A percentile compares a stretch with the other conserved stretches of the same genome.
Evolutionary conservation across 2,113 vertebrate species (phyloP).

Genomic region (Stigmatopora nigra): DNA sequence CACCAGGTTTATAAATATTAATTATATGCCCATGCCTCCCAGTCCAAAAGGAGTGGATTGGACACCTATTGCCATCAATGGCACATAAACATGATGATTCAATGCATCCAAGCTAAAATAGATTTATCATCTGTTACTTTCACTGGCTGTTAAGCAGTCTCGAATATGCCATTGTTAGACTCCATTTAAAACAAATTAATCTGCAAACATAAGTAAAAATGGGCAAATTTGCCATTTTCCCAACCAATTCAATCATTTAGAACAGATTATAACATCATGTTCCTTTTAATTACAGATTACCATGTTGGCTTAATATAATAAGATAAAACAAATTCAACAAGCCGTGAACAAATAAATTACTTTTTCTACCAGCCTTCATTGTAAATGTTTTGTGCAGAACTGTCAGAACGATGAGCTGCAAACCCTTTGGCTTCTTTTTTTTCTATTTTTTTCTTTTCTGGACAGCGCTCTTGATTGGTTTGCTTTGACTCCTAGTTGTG

Average conservation of each 20-base stretch:
- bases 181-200: no score
- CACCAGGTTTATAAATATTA: no score
- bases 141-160: no score
- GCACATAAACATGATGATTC: no score
- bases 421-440: slow-evolving; percentile 55
- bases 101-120: no score
- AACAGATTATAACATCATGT: slow-evolving; percentile 43
- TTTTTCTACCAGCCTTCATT: slow-evolving; percentile 57
- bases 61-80: no score
- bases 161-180: no score
- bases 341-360: slow-evolving; percentile 63
- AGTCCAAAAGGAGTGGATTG: no score
- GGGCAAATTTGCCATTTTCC: slow-evolving; percentile 45
- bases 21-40: no score
- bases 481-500: slow-evolving; percentile 60
- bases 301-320: slow-evolving; percentile 66
- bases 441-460: slow-evolving; percentile 23
- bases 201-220: slow-evolving; percentile 22
- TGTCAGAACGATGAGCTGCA: slow-evolving; percentile 46
- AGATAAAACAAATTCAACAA: slow-evolving; percentile 65
- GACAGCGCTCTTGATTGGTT: slow-evolving; percentile 52
- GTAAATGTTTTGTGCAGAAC: slow-evolving; percentile 49
- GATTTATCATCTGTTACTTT: no score
- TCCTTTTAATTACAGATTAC: slow-evolving; percentile 64
- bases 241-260: slow-evolving; percentile 47